Evolutionary conservation across 2,888 invertebrate species (phyloP).

Genomic region (Scelioninae gen. 2): DNA sequence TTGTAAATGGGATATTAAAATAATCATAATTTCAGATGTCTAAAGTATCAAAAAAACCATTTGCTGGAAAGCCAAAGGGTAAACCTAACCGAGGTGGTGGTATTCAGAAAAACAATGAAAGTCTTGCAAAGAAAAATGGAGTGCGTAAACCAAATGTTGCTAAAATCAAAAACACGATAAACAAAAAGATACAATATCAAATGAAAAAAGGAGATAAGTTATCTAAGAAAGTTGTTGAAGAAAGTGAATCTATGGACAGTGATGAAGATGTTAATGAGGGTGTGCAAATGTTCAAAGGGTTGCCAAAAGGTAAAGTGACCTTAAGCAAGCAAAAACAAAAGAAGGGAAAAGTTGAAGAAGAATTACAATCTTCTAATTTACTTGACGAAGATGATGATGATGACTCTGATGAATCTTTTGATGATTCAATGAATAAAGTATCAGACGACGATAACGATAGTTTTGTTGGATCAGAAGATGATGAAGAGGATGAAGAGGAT

Average conservation of each 20-base stretch:
- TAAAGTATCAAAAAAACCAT: constrained; percentile 8
- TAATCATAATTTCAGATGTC: constrained; percentile 14
- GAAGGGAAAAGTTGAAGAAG: constrained; percentile 42
- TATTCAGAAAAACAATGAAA: constrained; percentile 15
- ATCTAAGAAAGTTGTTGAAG: not conserved
- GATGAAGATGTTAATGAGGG: constrained; percentile 59
- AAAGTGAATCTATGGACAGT: not conserved
- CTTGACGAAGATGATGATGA: constrained; percentile 30
- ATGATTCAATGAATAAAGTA: constrained; percentile 47
- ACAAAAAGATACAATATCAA: constrained; percentile 1
- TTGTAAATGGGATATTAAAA: too few relatives aligned
- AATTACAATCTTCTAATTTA: constrained; percentile 48
- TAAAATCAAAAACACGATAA: constrained; percentile 9
- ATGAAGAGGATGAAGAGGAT: constrained; percentile 25
- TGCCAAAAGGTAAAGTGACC: constrained; percentile 47
- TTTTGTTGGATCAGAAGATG: too few relatives aligned
- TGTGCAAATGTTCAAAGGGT: constrained; percentile 67
- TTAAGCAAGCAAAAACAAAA: constrained; percentile 58
- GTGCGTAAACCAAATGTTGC: constrained; percentile 28
- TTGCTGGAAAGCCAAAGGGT: constrained; percentile 5
- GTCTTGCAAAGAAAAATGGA: constrained; percentile 38
- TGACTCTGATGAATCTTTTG: not conserved
- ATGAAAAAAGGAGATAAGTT: constrained; percentile 1
- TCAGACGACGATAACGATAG: constrained; percentile 56
- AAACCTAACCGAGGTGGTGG: not conserved